Conservation (phyloP, 2,113 vertebrate genomes). For the Hyla sarda region DNA sequence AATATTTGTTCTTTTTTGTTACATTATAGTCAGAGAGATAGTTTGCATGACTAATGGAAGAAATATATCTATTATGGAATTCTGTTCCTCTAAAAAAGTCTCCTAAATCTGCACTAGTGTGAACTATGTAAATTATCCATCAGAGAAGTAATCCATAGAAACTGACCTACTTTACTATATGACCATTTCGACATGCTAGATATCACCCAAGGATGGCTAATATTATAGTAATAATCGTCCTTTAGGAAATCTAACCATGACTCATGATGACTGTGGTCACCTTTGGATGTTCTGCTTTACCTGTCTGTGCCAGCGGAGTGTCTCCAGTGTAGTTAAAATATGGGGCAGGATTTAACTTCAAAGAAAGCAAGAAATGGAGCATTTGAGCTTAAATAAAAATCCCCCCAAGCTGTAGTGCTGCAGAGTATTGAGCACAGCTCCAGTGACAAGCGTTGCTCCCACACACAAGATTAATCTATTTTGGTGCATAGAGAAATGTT, state of each 20-base stretch:
- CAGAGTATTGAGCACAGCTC: constrained; percentile 42
- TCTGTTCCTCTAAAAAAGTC: not conserved
- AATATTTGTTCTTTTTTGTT: not conserved
- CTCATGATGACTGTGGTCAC: constrained; percentile 27
- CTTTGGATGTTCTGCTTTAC: constrained; percentile 29
- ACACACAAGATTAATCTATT: constrained; percentile 54
- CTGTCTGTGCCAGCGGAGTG: constrained; percentile 28
- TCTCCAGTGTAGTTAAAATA: constrained; percentile 42
- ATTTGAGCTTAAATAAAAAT: constrained; percentile 52
- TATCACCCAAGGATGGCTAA: not conserved
- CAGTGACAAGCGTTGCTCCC: constrained; percentile 32
- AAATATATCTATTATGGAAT: not conserved
- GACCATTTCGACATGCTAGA: not conserved
- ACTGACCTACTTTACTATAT: constrained; percentile 6
- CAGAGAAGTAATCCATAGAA: not conserved
- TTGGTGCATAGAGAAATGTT: constrained; percentile 67
- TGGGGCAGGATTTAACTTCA: constrained; percentile 55
- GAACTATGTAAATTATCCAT: not conserved
- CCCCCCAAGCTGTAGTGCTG: constrained; percentile 53
- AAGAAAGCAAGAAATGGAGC: constrained; percentile 55
- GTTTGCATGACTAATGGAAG: not conserved
- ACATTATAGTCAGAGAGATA: not conserved
- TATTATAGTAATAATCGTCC: constrained; percentile 6
- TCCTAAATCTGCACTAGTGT: not conserved
- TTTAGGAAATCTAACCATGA: constrained; percentile 9